These are phyloP conservation scores for Brachionus sp. DNA, from an alignment of 1,140 invertebrate species.

Conservation along the genomic window DNA sequence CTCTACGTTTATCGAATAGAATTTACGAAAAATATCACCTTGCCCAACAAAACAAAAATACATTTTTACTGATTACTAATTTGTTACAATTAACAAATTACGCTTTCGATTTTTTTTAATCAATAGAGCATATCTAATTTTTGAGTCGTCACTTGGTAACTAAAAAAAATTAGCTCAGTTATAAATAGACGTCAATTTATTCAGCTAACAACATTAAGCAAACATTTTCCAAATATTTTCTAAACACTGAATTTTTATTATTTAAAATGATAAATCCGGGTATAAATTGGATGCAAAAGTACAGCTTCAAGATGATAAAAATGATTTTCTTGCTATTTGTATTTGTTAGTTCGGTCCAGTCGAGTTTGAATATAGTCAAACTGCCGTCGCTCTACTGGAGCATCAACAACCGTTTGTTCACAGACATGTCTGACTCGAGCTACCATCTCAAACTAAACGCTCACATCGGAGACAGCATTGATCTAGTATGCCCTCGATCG, in stretches of 20 bases:
- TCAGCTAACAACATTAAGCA: neutral
- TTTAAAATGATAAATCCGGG: neutral
- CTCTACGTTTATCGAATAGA: conserved; percentile 8
- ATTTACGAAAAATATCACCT: conserved; percentile 40
- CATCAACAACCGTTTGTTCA: conserved; percentile 19
- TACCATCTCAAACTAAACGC: conserved; percentile 32
- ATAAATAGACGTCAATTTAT: conserved; percentile 25
- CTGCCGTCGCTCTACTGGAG: conserved; percentile 22
- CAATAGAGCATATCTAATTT: conserved; percentile 25
- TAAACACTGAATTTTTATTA: conserved; percentile 22
- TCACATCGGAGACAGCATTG: conserved; percentile 41
- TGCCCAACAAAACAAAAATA: neutral
- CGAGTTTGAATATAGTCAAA: conserved; percentile 4
- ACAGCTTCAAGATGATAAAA: neutral
- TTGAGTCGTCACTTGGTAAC: neutral
- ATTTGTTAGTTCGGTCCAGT: neutral
- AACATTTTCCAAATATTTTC: conserved; percentile 14
- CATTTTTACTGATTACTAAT: neutral
- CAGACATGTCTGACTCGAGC: neutral
- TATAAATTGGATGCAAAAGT: neutral
- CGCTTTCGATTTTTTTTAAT: conserved; percentile 9
- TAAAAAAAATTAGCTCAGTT: neutral
- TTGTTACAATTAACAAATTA: conserved; percentile 19
- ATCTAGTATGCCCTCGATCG: conserved; percentile 26
- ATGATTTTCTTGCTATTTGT: neutral